Percentiles rank a stretch among this genome's conserved stretches.
phyloP scores from a whole-genome alignment of 2,797 vertebrate genomes.

The Darevskia mixta region DNA sequence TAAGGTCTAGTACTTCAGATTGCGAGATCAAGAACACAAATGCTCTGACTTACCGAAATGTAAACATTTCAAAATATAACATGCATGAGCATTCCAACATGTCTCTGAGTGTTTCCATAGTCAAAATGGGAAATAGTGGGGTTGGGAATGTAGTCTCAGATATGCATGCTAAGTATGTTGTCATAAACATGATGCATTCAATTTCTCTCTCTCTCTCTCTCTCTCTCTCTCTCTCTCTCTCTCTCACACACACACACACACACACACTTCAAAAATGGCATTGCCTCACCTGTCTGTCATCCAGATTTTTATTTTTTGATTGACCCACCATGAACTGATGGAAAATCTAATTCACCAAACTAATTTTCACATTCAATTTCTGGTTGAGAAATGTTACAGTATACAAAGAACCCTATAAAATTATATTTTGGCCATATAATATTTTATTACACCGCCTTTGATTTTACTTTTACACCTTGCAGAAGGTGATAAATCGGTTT shows the following conservation, averaged over 20 bases:
- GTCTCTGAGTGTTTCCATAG: background rate
- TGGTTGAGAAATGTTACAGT: constrained; percentile 23
- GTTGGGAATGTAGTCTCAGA: background rate
- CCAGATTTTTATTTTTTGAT: background rate
- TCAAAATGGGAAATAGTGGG: background rate
- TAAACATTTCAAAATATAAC: background rate
- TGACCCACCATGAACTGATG: background rate
- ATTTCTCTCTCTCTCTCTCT: background rate
- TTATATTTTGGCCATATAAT: constrained; percentile 4
- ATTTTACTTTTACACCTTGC: constrained; percentile 53
- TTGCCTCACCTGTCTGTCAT: background rate
- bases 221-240: background rate
- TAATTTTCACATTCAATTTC: constrained; percentile 37
- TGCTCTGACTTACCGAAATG: background rate
- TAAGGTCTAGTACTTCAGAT: background rate
- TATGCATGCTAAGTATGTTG: constrained; percentile 40
- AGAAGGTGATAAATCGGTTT: constrained; percentile 53
- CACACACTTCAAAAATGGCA: constrained; percentile 4
- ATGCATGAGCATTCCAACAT: background rate
- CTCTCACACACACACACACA: background rate
- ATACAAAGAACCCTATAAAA: constrained; percentile 39
- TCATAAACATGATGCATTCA: constrained; percentile 6
- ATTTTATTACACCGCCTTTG: constrained; percentile 50
- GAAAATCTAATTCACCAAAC: constrained; percentile 47
- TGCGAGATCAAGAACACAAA: background rate